A percentile compares a stretch with the other conserved stretches of the same genome.
phyloP scores from a whole-genome alignment of 2,888 invertebrate genomes.

The Oligia fasciuncula region DNA sequence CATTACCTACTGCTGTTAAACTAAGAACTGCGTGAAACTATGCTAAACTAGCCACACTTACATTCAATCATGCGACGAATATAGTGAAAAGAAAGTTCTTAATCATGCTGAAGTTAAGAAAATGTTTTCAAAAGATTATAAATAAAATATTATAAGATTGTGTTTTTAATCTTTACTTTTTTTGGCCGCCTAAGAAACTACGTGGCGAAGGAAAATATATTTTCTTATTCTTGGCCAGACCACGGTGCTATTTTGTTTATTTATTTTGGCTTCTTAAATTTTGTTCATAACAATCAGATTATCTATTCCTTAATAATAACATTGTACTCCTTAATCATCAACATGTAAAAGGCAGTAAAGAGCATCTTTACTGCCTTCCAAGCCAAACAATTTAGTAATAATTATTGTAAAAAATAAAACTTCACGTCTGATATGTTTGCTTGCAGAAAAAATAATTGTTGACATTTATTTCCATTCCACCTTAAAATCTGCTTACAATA shows the following conservation, averaged over 20 bases:
- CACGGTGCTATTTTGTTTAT: neutral
- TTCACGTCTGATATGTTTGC: no score
- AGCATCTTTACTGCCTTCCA: no score
- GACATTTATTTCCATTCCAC: neutral
- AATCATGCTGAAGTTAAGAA: neutral
- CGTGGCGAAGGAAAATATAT: conserved; percentile 1
- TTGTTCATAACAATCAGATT: neutral
- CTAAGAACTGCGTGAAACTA: neutral
- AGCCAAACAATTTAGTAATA: neutral
- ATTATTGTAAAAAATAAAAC: no score
- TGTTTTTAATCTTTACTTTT: neutral
- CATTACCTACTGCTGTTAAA: conserved; percentile 21
- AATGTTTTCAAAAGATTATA: neutral
- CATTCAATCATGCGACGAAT: conserved; percentile 17
- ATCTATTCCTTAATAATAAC: neutral
- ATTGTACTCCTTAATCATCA: neutral
- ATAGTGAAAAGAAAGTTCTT: conserved; percentile 7
- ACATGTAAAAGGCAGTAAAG: neutral
- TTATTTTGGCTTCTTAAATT: no score
- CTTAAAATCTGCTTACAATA: neutral
- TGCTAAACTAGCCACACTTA: conserved; percentile 13
- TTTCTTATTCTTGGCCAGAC: neutral
- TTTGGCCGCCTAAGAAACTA: neutral
- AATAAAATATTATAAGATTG: neutral
- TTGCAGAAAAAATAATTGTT: neutral